Evolutionary conservation across 2,888 invertebrate species (phyloP).

Genomic region (Drosophila robusta): DNA sequence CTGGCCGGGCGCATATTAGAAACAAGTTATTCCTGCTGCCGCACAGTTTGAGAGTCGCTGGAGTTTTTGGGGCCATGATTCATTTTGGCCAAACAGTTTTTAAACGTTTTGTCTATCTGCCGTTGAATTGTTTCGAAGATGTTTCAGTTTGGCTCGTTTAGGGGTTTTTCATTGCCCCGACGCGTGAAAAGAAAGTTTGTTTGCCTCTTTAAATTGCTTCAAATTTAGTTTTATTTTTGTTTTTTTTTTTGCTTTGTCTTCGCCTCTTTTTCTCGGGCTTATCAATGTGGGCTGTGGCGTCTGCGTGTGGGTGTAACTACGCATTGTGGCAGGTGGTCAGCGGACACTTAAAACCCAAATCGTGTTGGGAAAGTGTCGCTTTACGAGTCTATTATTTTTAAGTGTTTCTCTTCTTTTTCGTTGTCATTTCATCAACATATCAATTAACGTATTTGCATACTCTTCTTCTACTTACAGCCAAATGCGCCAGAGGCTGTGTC

Average conservation of each 20-base stretch:
- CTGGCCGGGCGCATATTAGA: constrained; percentile 67
- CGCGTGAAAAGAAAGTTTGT: constrained; percentile 76
- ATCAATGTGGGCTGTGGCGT: constrained; percentile 37
- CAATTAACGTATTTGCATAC: constrained; percentile 59
- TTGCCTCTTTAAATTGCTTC: constrained; percentile 49
- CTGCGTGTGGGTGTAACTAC: constrained; percentile 61
- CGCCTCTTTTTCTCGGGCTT: constrained; percentile 22
- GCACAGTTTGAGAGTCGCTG: constrained; percentile 62
- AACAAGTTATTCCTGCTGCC: constrained; percentile 78
- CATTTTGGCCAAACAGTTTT: constrained; percentile 51
- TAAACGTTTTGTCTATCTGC: constrained; percentile 30
- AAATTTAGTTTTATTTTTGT: constrained; percentile 41
- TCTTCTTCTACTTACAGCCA: constrained; percentile 87
- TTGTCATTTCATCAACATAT: constrained; percentile 48
- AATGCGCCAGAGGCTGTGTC: constrained; percentile 96
- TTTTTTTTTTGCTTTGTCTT: constrained; percentile 31
- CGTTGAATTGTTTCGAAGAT: constrained; percentile 29
- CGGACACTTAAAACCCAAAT: constrained; percentile 11
- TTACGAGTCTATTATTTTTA: constrained; percentile 22
- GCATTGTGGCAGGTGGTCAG: constrained; percentile 17
- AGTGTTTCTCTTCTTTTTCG: constrained; percentile 9
- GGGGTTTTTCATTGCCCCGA: constrained; percentile 59
- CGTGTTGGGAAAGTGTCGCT: constrained; percentile 58
- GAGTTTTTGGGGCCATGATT: constrained; percentile 66
- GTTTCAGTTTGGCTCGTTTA: constrained; percentile 35